phyloP scores from a whole-genome alignment of 2,113 vertebrate species.

The Petaurus breviceps region DNA sequence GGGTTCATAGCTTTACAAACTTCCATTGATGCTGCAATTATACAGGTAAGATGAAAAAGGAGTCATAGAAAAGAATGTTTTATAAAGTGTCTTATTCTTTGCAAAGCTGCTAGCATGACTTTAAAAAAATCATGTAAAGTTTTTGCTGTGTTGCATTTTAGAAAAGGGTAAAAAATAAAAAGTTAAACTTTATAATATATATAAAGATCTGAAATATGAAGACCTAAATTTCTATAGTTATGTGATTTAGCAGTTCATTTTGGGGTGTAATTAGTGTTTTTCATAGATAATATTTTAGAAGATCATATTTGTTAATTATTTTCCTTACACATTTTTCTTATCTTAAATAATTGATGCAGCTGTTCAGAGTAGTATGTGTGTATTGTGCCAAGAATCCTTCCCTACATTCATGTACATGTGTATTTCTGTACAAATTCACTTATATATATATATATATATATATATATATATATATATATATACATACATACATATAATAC shows the following conservation, averaged over 20 bases:
- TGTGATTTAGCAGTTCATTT: background rate
- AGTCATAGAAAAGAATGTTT: background rate
- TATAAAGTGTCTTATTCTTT: background rate
- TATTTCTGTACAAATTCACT: background rate
- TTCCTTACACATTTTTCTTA: constrained; percentile 40
- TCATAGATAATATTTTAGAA: constrained; percentile 1
- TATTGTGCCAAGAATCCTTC: background rate
- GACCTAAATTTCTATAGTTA: background rate
- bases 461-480: background rate
- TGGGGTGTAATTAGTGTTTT: background rate
- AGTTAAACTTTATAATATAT: constrained; percentile 21
- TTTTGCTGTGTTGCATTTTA: background rate
- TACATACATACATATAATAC: background rate
- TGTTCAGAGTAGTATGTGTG: background rate
- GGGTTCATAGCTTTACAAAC: constrained; percentile 93
- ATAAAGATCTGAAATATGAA: background rate
- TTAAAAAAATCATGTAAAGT: background rate
- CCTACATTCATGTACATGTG: background rate
- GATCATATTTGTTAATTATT: background rate
- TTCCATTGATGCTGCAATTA: constrained; percentile 93
- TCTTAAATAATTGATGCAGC: background rate
- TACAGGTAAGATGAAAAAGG: constrained; percentile 87
- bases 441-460: background rate
- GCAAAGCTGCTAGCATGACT: background rate
- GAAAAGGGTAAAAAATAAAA: background rate